Evolutionary conservation across 23 tunicate genomes (phyloP), one percentile per base, ranked within the genome.

Genomic region (Styela clava): DNA sequence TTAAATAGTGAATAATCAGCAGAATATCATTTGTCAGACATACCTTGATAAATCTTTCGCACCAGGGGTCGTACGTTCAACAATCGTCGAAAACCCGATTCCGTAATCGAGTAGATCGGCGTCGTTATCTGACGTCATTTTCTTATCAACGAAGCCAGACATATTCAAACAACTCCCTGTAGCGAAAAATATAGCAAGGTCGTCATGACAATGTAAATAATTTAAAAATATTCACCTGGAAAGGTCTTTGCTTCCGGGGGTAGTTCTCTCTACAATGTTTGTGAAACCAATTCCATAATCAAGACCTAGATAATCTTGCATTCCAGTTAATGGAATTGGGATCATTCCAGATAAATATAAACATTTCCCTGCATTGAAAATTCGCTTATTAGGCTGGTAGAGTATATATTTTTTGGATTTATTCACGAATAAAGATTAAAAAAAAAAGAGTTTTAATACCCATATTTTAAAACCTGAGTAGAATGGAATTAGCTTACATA

Each of bases 81-180:
- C 97, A 19, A 92, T 92, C 24, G 97, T 92, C 25, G 92, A 80
- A 79, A 92, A 92, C 24, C 97, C 97, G 69, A 92, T 92, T 31
- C 89, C 88, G 69, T 92, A 84, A 34, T 83, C 86, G 37, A 85
- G 78, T 63, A 92, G 69, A 26, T 84, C 88, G 24, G 83, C 25
- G 33, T 92, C 97, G 79, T 92, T 82, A 69, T 83, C 91, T 33
- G 92, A 81, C 26, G 78, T 92, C 31, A 79, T 37, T 32, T 70
- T 83, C 63, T 79, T 74, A 33, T 87, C 88, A 3, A 92, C 79
- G 79, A 92, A 74, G 21, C 97, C 97, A 22, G 91, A 83, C 86
- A 92, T 83, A 56, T 87, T 87, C 16, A 92, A 65, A 63, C 97
- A 92, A 56, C 77, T 69, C 95, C 95, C 95, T 89, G 70, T 71